Base-by-base conservation (phyloP, 2,113 vertebrate genomes). In the Indicator indicator region DNA sequence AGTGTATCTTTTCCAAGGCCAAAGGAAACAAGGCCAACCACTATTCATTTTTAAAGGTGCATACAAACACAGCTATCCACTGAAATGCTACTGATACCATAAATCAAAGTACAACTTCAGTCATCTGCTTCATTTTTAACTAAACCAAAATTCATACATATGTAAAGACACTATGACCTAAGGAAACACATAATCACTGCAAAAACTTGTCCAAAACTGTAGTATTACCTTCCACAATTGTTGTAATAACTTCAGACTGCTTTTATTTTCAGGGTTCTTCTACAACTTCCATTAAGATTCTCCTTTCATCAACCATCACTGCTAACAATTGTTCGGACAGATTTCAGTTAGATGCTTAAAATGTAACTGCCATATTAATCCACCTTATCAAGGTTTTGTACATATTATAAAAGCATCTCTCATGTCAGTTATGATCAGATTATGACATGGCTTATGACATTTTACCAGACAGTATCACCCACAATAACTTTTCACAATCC, bases 401-500 rank as follows among this genome's bases (percentile, higher is more conserved):
- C 87, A 83, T 90, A 89, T 44, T 91, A 89, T 54, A 63, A 91
- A 95, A 93, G 40, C 42, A 88, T 59, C 67, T 88, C 54, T 36
- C 30, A 40, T 64, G 38, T 71, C 78, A 92, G 26, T 84, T 84
- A 48, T 54, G 44, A 93, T 59, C 54, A 75, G 30, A 89, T 89
- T 90, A 93, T 82, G 89, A 76, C 38, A 18, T 75, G n/a, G 63
- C 9, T 76, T 78, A 87, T 89, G 67, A 82, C 28, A 92, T 48
- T 90, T 94, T 36, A 56, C 16, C 36, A 13, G 9, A 32, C 16
- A 81, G 12, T 67, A 89, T 71, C 71, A 82, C 40, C 44, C 63
- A 77, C 56, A 87, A 48, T 33, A 94, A 79, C 68, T 89, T 92
- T 48, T 87, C n/a, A 77, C 92, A 94, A 88, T 77, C 60, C 75